These are phyloP conservation scores for Macrotrachela quadricornifera DNA, from an alignment of 1,140 invertebrate genomes.

Conservation along the genomic window DNA sequence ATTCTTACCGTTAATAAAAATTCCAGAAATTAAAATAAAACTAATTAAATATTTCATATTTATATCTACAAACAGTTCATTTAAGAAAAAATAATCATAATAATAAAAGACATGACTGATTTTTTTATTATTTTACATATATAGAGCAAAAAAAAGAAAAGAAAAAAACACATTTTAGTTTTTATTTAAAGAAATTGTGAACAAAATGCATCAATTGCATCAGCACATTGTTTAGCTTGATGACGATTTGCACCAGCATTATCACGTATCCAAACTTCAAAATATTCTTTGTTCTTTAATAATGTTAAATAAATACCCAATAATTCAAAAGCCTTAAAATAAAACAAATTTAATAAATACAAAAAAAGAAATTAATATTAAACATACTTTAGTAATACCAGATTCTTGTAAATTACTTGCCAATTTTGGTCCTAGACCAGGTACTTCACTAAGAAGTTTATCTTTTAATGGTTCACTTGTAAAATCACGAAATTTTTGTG, in stretches of 20 bases:
- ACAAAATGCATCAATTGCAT: too few species aligned
- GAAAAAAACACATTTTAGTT: too few species aligned
- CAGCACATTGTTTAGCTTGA: not conserved
- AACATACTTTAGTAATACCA: slow-evolving; percentile 28
- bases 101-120: too few species aligned
- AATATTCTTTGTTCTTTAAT: slow-evolving; percentile 83
- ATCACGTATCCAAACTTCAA: slow-evolving; percentile 91
- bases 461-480: slow-evolving; percentile 31
- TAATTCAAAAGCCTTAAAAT: slow-evolving; percentile 73
- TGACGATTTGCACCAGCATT: slow-evolving; percentile 18
- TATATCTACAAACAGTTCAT: too few species aligned
- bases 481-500: slow-evolving; percentile 30
- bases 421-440: slow-evolving; percentile 28
- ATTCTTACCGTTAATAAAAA: too few species aligned
- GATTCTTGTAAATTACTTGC: slow-evolving; percentile 19
- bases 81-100: too few species aligned
- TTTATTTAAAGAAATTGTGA: too few species aligned
- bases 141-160: too few species aligned
- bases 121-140: too few species aligned
- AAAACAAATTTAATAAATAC: not conserved
- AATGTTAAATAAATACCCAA: slow-evolving; percentile 86
- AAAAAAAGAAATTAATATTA: not conserved
- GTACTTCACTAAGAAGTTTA: slow-evolving; percentile 25
- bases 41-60: too few species aligned
- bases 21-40: too few species aligned